phyloP scores from a whole-genome alignment of 2,888 invertebrate genomes.

The Noctuana brunneofusca region DNA sequence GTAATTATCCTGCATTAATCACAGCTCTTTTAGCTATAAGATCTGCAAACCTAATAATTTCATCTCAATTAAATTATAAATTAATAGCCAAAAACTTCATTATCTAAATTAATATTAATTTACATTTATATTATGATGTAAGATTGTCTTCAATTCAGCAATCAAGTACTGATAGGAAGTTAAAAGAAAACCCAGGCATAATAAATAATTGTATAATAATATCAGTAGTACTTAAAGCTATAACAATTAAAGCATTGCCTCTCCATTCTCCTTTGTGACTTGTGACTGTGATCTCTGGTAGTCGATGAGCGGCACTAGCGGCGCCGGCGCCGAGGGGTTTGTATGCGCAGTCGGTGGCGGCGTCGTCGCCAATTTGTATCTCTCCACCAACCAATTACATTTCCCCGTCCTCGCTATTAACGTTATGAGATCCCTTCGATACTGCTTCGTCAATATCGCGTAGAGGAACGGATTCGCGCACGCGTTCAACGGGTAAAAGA shows the following conservation, averaged over 20 bases:
- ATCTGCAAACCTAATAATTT: no score
- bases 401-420: slow-evolving; percentile 85
- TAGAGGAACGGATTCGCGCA: slow-evolving; percentile 97
- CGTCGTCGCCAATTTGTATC: slow-evolving; percentile 68
- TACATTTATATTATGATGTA: no score
- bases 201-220: slow-evolving; percentile 68
- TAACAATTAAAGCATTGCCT: slow-evolving; percentile 56
- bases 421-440: slow-evolving; percentile 88
- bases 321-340: slow-evolving; percentile 66
- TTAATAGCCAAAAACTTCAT: no score
- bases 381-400: slow-evolving; percentile 70
- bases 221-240: slow-evolving; percentile 52
- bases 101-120: no score
- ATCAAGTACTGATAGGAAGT: neutral
- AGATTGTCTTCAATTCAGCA: no score
- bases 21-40: no score
- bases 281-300: slow-evolving; percentile 63
- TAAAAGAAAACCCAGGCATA: slow-evolving; percentile 46
- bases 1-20: no score
- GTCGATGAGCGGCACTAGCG: slow-evolving; percentile 65
- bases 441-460: slow-evolving; percentile 94
- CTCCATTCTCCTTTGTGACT: slow-evolving; percentile 63
- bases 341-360: slow-evolving; percentile 74
- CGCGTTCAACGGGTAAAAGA: slow-evolving; percentile 95
- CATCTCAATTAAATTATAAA: no score